Evolutionary conservation across 2,113 vertebrate species (phyloP).

Genomic region (Orthochromis indermauri): DNA sequence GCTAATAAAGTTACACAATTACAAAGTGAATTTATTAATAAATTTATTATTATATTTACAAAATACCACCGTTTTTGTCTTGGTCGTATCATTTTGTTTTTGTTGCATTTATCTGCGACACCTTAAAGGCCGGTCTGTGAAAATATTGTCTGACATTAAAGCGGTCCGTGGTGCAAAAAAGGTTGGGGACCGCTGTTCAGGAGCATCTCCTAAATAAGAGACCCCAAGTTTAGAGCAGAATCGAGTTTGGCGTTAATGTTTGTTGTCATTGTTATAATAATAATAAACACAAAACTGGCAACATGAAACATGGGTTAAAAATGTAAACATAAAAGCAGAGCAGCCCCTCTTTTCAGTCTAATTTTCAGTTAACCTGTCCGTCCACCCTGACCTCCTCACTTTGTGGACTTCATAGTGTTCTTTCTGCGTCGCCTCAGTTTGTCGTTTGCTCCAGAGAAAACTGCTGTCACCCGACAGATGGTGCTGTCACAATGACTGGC

Average conservation of each 20-base stretch:
- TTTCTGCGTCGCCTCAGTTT: background rate
- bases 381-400: background rate
- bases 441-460: background rate
- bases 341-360: background rate
- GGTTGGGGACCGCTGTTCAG: background rate
- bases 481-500: background rate
- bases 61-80: background rate
- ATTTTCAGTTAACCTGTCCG: background rate
- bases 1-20: background rate
- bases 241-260: background rate
- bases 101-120: background rate
- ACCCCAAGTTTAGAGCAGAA: background rate
- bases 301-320: background rate
- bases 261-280: background rate
- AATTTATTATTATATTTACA: background rate
- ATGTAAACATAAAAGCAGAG: background rate
- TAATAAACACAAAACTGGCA: background rate
- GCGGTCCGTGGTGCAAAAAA: background rate
- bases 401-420: background rate
- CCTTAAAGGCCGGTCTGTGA: background rate
- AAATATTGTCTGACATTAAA: background rate
- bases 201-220: background rate
- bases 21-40: background rate
- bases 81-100: background rate
- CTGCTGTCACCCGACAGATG: background rate